Evolutionary conservation across 2,888 invertebrate species (phyloP), one percentile per base, ranked within the genome.

Genomic region (Tryphoninae sp.): DNA sequence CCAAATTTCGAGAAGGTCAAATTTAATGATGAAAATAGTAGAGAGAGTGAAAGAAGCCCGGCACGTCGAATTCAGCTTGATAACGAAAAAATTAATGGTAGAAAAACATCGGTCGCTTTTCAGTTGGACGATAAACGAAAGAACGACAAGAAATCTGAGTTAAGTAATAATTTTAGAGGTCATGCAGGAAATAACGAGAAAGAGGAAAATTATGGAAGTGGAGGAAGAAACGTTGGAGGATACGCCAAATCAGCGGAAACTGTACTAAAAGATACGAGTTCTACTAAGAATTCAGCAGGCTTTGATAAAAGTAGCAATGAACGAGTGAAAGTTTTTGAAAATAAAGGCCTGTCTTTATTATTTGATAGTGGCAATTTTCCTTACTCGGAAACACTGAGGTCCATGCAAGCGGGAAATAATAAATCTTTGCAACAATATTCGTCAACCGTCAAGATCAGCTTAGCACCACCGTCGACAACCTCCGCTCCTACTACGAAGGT

Each of bases 301-400:
- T 71, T 62, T 0, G 33, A 72, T 22, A 68, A 81, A 19, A 73
- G 62, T 55, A 3, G 55, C 4, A 71, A 62, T 45, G 77, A 77
- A n/a, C 2, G 4, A 16, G 11, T 16, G 16, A 69, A 71, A 65
- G 13, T 51, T 40, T 9, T 16, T 8, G 45, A 9, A 7, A 61
- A 68, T 16, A 62, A 26, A 55, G 71, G 23, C 68, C 76, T 59
- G 58, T 78, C 65, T 53, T 80, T 64, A 73, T 82, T 79, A 19
- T 49, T 73, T 65, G 77, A 67, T n/a, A 78, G 71, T 78, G 78
- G 74, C 13, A 84, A 86, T 78, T 86, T 88, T 82, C 88, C 89
- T 7, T 88, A 89, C 26, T 82, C 83, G 8, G 88, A 88, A 73
- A 89, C 89, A 0, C 77, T 89, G 23, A 85, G 86, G 23, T 90